phyloP scores from a whole-genome alignment of 2,888 invertebrate species.

The Parthenolecanium corni region DNA sequence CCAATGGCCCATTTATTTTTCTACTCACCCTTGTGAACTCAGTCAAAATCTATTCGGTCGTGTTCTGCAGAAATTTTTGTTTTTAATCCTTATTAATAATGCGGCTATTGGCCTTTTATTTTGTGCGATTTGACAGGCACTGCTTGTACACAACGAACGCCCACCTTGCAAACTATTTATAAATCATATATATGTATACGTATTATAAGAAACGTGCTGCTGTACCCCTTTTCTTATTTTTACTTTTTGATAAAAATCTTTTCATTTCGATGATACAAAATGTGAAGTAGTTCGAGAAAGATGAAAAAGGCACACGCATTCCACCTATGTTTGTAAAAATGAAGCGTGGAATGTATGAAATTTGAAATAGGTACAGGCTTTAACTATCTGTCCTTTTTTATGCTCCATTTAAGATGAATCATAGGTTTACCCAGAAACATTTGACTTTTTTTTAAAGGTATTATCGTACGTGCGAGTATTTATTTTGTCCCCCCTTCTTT shows the following conservation, averaged over 20 bases:
- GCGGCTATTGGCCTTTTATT: slow-evolving; percentile 20
- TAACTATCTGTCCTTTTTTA: too few species aligned
- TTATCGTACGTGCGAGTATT: too few species aligned
- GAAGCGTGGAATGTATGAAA: background rate
- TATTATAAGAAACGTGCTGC: background rate
- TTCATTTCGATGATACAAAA: background rate
- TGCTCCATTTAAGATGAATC: too few species aligned
- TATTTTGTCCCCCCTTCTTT: too few species aligned
- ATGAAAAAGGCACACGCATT: background rate
- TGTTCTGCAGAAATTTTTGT: too few species aligned
- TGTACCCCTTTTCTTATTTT: background rate
- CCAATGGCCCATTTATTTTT: too few species aligned
- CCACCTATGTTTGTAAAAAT: background rate
- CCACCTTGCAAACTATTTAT: slow-evolving; percentile 14
- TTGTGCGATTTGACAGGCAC: slow-evolving; percentile 3
- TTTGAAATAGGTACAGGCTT: background rate
- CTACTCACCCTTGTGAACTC: too few species aligned
- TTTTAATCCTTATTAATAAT: slow-evolving; percentile 1
- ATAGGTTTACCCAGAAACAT: too few species aligned
- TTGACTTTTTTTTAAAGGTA: too few species aligned
- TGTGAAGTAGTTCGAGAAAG: background rate
- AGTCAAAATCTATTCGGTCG: too few species aligned
- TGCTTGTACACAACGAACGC: slow-evolving; percentile 2
- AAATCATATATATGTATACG: background rate
- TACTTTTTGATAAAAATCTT: background rate